Percentiles rank a stretch among this genome's conserved stretches.
Conservation (phyloP, 1,140 invertebrate species). For the Trichonephila clavipes region DNA sequence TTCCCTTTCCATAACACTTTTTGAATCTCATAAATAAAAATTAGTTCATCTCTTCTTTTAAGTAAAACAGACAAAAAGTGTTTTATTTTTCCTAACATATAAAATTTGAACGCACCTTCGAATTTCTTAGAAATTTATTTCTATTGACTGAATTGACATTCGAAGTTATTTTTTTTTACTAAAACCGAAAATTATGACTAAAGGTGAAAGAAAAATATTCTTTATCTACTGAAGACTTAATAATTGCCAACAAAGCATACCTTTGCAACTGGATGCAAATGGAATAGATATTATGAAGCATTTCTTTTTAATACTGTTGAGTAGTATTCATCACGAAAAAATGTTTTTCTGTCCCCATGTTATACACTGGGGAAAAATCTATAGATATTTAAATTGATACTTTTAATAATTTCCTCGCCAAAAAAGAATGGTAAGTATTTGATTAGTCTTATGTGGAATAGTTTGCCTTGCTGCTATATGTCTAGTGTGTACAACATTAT, state of each 20-base stretch:
- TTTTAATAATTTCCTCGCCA: not conserved
- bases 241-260: not conserved
- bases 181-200: not conserved
- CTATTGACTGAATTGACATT: not conserved
- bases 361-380: not conserved
- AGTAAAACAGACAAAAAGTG: not conserved
- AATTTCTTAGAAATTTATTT: not conserved
- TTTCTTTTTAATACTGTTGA: constrained; percentile 49
- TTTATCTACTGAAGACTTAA: not conserved
- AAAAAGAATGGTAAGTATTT: not conserved
- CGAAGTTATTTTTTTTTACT: not conserved
- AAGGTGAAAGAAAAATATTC: not conserved
- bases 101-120: not conserved
- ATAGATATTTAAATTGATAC: not conserved
- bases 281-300: constrained; percentile 46
- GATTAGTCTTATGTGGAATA: not conserved
- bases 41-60: not conserved
- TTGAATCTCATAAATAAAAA: not conserved
- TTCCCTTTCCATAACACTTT: not conserved
- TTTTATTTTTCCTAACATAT: not conserved
- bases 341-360: not conserved
- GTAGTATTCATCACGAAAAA: not conserved
- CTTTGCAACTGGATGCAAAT: not conserved
- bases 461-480: not conserved
- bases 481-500: not conserved